A percentile compares a stretch with the other conserved stretches of the same genome.
Conservation (phyloP, 1,140 invertebrate genomes). For the Aricia agestis region DNA sequence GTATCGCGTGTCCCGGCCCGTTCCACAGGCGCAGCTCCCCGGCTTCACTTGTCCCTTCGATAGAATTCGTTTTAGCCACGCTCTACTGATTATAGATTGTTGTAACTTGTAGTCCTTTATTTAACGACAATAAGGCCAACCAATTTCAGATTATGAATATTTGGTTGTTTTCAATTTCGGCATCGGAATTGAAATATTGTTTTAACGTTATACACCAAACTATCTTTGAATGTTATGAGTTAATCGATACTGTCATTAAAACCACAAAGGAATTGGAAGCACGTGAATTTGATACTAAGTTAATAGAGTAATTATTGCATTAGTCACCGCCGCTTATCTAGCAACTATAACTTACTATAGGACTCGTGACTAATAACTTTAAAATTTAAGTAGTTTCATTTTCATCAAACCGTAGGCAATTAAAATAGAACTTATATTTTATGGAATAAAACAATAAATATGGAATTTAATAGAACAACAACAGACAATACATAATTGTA, state of each 20-base stretch:
- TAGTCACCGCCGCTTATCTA: background rate
- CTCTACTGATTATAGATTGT: conserved; percentile 44
- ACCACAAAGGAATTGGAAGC: background rate
- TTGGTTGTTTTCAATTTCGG: background rate
- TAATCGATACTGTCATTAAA: background rate
- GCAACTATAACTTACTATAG: background rate
- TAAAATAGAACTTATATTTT: too few species aligned
- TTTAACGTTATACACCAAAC: background rate
- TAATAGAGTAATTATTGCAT: conserved; percentile 1
- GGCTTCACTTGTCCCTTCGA: conserved; percentile 59
- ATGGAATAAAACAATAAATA: background rate
- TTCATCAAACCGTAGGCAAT: too few species aligned
- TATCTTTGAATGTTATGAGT: background rate
- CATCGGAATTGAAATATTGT: too few species aligned
- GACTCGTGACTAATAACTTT: background rate
- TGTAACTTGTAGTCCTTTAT: conserved; percentile 22
- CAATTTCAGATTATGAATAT: background rate
- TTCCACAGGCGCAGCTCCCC: conserved; percentile 53
- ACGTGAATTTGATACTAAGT: background rate
- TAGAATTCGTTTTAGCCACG: conserved; percentile 55
- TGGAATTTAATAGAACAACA: background rate
- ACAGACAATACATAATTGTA: background rate
- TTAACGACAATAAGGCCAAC: conserved; percentile 2
- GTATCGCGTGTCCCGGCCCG: conserved; percentile 65
- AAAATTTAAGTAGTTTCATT: too few species aligned